Evolutionary conservation across 2,888 invertebrate genomes (phyloP).

Genomic region (Ichneumoninae sp.): DNA sequence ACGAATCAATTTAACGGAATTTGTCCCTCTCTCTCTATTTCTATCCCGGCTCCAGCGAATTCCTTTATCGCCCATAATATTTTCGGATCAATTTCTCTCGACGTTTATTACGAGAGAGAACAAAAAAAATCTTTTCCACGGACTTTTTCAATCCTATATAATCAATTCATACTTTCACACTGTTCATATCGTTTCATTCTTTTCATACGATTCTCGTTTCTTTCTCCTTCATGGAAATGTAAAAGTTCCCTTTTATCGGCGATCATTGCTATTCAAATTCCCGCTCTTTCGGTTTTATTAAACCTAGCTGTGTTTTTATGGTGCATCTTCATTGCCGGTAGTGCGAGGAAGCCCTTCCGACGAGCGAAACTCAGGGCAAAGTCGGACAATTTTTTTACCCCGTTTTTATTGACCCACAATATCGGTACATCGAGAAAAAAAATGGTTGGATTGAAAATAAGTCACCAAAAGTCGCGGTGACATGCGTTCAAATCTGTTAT

Average conservation of each 20-base stretch:
- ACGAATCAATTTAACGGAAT: constrained; percentile 60
- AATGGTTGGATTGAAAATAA: no score
- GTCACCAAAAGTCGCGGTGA: no score
- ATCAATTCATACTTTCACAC: neutral
- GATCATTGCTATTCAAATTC: neutral
- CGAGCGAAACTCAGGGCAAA: neutral
- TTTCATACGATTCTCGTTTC: neutral
- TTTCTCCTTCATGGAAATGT: neutral
- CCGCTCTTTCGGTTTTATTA: neutral
- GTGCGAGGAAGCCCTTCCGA: neutral
- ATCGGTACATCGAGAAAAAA: no score
- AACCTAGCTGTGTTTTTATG: neutral
- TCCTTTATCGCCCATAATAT: constrained; percentile 41
- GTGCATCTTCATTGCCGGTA: neutral
- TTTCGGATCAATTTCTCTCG: constrained; percentile 34
- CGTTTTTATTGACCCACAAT: no score
- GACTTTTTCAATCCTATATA: neutral
- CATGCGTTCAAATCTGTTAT: no score
- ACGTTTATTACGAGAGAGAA: constrained; percentile 10
- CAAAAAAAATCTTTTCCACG: neutral
- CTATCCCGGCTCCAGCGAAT: neutral
- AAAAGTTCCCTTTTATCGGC: neutral
- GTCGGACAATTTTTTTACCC: no score
- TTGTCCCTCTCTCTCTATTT: constrained; percentile 7
- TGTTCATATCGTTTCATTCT: neutral